Base-by-base conservation (phyloP, 2,888 invertebrate genomes). In the Saturnia japonica region DNA sequence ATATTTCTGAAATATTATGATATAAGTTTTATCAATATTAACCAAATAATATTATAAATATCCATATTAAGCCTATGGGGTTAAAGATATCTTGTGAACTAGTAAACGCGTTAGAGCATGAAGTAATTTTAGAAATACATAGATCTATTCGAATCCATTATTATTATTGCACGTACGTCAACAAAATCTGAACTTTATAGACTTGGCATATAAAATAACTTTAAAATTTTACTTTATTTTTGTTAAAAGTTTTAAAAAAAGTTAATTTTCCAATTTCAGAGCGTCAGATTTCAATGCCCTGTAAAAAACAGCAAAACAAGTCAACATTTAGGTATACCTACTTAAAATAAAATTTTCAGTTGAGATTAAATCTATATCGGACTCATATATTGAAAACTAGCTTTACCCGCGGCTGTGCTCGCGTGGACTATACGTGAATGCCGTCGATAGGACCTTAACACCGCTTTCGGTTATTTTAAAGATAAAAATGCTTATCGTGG, bases 41-140 rank as follows among this genome's bases (percentile, higher is more conserved):
- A 6, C 19, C 19, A 7, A 47, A 47, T n/a, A 47, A 47, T 47
- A 8, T 47, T 47, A 47, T 47, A 47, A 2, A 47, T 47, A 4
- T 34, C 6, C 2, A 34, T 34, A 34, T 6, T 47, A 47, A 47
- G 19, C 11, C 7, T 54, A 22, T 22, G 22, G 8, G 51, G 19
- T 22, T 57, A 3, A 1, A 57, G 57, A 19, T 0, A 28, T 60
- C 28, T 28, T 28, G 28, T 60, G 14, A 25, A 28, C 25, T 14
- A 28, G 11, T 28, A 7, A 60, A 60, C 28, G 28, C 28, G 12
- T 25, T 60, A 54, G 54, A n/a, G 8, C 57, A 28, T 12, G 1
- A n/a, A 19, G 12, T 60, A 28, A 60, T 60, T 28, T 60, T 28
- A 60, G 28, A 60, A 60, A 60, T n/a, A n/a, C n/a, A n/a, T 60